Evolutionary conservation across 2,888 invertebrate species (phyloP).

Genomic region (Isoperla grammatica): DNA sequence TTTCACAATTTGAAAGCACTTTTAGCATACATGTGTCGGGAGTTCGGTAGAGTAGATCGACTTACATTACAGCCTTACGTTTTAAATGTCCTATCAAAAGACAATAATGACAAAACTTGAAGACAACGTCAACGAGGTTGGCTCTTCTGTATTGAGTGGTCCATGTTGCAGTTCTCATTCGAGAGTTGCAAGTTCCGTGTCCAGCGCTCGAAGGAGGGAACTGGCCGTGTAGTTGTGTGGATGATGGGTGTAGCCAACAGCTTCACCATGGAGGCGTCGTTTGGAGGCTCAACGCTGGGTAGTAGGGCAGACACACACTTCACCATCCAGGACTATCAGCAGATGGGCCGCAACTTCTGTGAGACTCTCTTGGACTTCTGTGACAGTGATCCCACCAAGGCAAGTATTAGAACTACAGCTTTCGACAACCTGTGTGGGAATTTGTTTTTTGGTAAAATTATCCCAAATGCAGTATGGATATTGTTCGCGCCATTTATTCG

Average conservation of each 20-base stretch:
- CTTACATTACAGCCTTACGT: no score
- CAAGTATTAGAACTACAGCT: constrained; percentile 41
- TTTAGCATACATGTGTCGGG: no score
- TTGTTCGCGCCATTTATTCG: no score
- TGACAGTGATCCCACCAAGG: constrained; percentile 78
- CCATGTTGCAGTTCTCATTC: constrained; percentile 70
- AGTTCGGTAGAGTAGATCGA: no score
- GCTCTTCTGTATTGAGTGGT: no score
- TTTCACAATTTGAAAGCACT: no score
- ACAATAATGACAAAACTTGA: no score
- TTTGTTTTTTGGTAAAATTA: not conserved
- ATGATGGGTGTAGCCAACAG: constrained; percentile 92
- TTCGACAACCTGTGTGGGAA: no score
- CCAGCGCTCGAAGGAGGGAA: constrained; percentile 90
- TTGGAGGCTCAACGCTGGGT: constrained; percentile 83
- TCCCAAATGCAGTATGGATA: no score
- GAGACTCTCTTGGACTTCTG: constrained; percentile 89
- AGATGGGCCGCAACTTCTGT: constrained; percentile 84
- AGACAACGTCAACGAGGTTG: no score
- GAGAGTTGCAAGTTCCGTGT: constrained; percentile 92
- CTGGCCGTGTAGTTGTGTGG: constrained; percentile 92
- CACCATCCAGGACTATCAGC: constrained; percentile 70
- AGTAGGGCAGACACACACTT: constrained; percentile 80
- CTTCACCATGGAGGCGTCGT: constrained; percentile 93
- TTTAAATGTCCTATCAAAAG: no score